Conservation (phyloP, 2,113 vertebrate species). For the Zapus hudsonius region DNA sequence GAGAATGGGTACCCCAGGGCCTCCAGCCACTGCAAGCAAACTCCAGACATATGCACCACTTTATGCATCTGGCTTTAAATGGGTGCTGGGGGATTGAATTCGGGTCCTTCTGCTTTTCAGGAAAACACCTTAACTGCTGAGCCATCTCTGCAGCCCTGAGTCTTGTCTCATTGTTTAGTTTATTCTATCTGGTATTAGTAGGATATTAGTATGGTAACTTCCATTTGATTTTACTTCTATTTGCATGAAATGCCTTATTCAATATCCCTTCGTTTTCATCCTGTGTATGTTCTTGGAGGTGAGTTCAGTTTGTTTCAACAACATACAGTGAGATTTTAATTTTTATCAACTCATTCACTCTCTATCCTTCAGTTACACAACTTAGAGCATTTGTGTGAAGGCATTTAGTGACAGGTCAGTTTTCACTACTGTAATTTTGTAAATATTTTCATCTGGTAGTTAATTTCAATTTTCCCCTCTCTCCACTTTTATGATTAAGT, state of each 20-base stretch:
- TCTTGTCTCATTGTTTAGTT: neutral
- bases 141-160: too few species aligned
- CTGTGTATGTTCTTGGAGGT: neutral
- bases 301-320: neutral
- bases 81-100: too few species aligned
- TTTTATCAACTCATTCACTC: neutral
- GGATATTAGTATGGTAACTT: too few species aligned
- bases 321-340: neutral
- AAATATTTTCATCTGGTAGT: neutral
- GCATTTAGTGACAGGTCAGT: neutral
- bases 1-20: too few species aligned
- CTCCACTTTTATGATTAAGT: neutral
- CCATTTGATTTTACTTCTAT: neutral
- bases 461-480: neutral
- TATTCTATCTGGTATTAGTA: too few species aligned
- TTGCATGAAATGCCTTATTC: neutral
- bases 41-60: too few species aligned
- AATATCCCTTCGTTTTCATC: neutral
- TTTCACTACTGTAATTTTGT: neutral
- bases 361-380: neutral
- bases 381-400: neutral
- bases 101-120: too few species aligned
- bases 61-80: too few species aligned
- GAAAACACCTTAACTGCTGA: too few species aligned
- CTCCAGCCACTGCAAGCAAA: too few species aligned